Base-by-base conservation (phyloP, 2,113 vertebrate species). In the Albula goreensis region DNA sequence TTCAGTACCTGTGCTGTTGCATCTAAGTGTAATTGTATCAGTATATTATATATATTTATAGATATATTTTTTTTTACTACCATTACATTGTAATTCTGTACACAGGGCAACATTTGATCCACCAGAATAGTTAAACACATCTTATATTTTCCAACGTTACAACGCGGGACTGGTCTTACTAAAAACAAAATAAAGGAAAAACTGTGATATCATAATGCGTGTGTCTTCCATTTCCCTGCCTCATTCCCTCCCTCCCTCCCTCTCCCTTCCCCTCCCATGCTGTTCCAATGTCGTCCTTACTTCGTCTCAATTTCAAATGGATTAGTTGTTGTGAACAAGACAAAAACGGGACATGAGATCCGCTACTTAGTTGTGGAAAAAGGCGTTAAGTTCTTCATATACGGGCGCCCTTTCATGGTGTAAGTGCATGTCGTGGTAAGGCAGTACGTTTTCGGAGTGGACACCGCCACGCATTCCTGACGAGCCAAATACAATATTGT, bases 301-400 rank as follows among this genome's bases (percentile, higher is more conserved):
- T 80, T 79, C 17, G 79, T 15, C 50, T 48, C 52, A 31, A 79
- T 83, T 60, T 70, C 19, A 78, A 41, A 41, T 85, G 83, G 88
- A n/a, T 77, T 81, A 85, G 87, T 89, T 88, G 88, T 84, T 90
- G 90, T 91, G 92, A 87, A 84, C 91, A 89, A 86, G 83, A 70
- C 2, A 48, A 50, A 77, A 31, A 49, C 25, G 78, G 70, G 4
- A 9, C 77, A 41, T 60, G 13, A 63, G 10, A 19, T 13, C 48
- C 56, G 60, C 10, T 12, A 85, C 82, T 95, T 93, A 98, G 93
- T 97, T 99, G 94, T 98, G 97, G 95, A 98, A 99, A 95, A 98
- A 99, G 86, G 97, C 96, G 88, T 98, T 98, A 88, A 98, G 96
- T 96, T 98, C 97, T 84, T 99, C 97, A 85, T 98, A 98, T 91